Conservation (phyloP, 1,140 invertebrate species). For the Ceratosolen fusciceps region DNA sequence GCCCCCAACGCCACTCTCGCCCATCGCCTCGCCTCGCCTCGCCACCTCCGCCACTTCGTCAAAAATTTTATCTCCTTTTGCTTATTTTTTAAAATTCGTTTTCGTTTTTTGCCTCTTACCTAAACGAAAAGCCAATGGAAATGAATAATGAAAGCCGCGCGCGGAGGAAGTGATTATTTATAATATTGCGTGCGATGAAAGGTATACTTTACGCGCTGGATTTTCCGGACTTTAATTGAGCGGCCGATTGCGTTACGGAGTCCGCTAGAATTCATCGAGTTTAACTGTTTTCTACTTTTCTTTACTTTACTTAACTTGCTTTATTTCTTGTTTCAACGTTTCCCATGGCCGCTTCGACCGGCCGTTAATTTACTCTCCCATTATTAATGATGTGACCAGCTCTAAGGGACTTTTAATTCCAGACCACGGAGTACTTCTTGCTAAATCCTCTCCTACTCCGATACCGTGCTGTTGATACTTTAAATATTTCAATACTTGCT, state of each 20-base stretch:
- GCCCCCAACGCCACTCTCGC: no score
- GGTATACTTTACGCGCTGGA: neutral
- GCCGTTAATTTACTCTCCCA: neutral
- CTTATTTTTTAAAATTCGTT: no score
- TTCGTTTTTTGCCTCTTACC: no score
- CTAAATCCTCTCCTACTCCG: slow-evolving; percentile 5
- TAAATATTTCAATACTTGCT: neutral
- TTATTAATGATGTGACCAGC: slow-evolving; percentile 29
- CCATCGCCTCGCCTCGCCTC: no score
- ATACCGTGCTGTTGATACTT: neutral
- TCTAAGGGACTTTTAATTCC: slow-evolving; percentile 40
- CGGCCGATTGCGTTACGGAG: neutral
- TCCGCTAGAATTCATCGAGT: neutral
- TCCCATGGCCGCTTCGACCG: neutral
- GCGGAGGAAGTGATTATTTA: neutral
- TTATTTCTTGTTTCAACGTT: neutral
- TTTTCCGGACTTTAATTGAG: neutral
- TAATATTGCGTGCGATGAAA: neutral
- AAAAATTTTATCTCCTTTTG: no score
- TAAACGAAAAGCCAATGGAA: no score
- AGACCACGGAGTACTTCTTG: neutral
- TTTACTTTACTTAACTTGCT: neutral
- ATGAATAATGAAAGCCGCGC: neutral
- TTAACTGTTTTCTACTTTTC: neutral
- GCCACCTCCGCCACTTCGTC: no score